A percentile compares a stretch with the other conserved stretches of the same genome.
Evolutionary conservation across 2,888 invertebrate genomes (phyloP).

Genomic region (Apotomis betuletana): DNA sequence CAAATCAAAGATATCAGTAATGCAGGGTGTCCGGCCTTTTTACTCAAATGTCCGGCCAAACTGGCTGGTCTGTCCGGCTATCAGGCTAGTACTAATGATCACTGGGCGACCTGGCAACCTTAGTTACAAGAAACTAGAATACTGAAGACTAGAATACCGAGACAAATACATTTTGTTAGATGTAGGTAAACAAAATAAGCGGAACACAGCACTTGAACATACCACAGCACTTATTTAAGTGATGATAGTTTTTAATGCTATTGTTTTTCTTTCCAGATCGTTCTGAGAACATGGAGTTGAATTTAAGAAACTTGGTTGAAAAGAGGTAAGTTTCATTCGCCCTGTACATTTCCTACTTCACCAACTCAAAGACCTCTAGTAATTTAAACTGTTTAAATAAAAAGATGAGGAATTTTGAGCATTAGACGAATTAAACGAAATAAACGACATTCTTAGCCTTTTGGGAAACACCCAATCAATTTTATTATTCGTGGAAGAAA

Average conservation of each 20-base stretch:
- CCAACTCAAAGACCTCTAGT: background rate
- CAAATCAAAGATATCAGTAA: too few relatives aligned
- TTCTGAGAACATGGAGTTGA: slow-evolving; percentile 6
- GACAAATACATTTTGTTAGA: too few relatives aligned
- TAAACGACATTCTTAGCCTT: background rate
- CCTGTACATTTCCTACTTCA: background rate
- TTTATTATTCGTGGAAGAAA: background rate
- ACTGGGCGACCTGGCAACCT: too few relatives aligned
- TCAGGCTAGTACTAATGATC: too few relatives aligned
- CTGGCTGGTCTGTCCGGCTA: too few relatives aligned
- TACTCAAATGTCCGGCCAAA: too few relatives aligned
- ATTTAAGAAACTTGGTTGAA: background rate
- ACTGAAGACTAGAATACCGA: too few relatives aligned
- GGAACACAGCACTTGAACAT: too few relatives aligned
- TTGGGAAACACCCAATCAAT: background rate
- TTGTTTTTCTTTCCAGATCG: slow-evolving; percentile 20
- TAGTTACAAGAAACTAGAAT: too few relatives aligned
- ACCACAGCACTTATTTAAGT: background rate
- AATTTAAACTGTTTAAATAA: background rate
- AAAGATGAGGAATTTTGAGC: background rate
- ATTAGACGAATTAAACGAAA: background rate
- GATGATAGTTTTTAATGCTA: background rate
- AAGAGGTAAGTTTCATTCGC: slow-evolving; percentile 18
- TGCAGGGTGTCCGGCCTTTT: too few relatives aligned
- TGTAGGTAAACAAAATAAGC: too few relatives aligned